Base-by-base conservation (phyloP, 2,113 vertebrate genomes). In the Nesogale talazaci region DNA sequence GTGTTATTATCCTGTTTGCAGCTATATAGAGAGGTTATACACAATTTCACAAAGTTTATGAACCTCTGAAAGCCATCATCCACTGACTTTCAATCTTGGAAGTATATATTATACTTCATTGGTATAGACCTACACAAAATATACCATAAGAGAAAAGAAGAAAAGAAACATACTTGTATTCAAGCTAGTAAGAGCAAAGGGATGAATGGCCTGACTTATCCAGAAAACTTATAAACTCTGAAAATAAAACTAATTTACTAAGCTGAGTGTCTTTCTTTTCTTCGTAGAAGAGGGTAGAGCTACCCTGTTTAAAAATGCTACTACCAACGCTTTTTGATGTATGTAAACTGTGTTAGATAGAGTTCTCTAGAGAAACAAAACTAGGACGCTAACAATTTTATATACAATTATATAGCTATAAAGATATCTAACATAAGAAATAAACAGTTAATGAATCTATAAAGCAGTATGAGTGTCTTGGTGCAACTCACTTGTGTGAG, bases 161-260 rank as follows among this genome's bases (percentile, higher is more conserved):
- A n/a, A 79, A 80, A 27, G 31, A 80, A 63, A 27, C 38, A 81
- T 11, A 69, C 1, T 27, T 56, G 29, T 3, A 82, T 17, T 85
- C 40, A 85, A 20, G 4, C n/a, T 61, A 76, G 46, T 0, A 3
- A 36, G 12, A 16, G 11, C 70, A 65, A 90, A 92, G 83, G 11
- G 29, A 70, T 23, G 0, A 23, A 31, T 38, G 27, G 56, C 34
- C 56, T 72, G 16, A 59, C 40, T 81, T 82, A 86, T 31, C 20
- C 38, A 76, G 52, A 91, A 90, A 85, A 29, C 12, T 85, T 22
- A 27, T 56, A 85, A 85, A 80, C 34, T 90, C 36, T 69, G 52
- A 77, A 88, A 76, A 23, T 59, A 4, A 80, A 72, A 38, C 19
- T 81, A 69, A 65, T 29, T 61, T 3, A 22, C 17, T 42, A 7